Conservation (phyloP, 2,888 invertebrate genomes). For the Malthinus seriepunctatus region DNA sequence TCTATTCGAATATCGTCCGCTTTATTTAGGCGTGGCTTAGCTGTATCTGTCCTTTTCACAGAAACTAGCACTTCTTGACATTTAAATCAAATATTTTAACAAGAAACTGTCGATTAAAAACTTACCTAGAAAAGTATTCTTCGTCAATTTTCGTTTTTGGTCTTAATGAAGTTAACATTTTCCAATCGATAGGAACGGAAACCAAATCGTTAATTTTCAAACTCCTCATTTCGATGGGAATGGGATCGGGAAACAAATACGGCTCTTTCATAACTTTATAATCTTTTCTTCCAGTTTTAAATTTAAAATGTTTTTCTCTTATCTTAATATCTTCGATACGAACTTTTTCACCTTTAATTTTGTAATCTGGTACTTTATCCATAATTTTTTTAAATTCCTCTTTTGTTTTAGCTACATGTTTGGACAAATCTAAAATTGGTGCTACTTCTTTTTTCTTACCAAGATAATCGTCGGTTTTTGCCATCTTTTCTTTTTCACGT, state of each 20-base stretch:
- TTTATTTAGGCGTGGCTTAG: too few relatives aligned
- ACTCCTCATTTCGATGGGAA: constrained; percentile 80
- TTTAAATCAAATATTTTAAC: too few relatives aligned
- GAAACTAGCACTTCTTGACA: too few relatives aligned
- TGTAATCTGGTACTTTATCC: constrained; percentile 88
- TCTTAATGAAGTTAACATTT: constrained; percentile 86
- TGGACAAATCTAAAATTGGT: constrained; percentile 82
- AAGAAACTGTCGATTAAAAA: not conserved
- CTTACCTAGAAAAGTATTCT: constrained; percentile 79
- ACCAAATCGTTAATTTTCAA: constrained; percentile 78
- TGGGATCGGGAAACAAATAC: constrained; percentile 73
- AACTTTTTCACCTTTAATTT: constrained; percentile 85
- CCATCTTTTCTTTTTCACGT: constrained; percentile 48
- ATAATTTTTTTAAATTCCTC: constrained; percentile 83
- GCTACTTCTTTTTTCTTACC: constrained; percentile 84
- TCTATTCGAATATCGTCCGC: too few relatives aligned
- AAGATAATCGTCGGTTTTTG: constrained; percentile 81
- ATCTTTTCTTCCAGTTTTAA: constrained; percentile 75
- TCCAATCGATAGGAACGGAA: constrained; percentile 87
- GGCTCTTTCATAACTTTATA: constrained; percentile 65
- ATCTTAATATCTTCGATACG: constrained; percentile 77
- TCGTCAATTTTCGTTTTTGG: constrained; percentile 85
- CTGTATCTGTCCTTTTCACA: too few relatives aligned
- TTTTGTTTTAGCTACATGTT: constrained; percentile 73
- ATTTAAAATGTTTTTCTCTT: constrained; percentile 74